Evolutionary conservation across 30 jellyfish, hydroid and myxozoan genomes (phyloP).

Genomic region (Nemopilema nomurai): DNA sequence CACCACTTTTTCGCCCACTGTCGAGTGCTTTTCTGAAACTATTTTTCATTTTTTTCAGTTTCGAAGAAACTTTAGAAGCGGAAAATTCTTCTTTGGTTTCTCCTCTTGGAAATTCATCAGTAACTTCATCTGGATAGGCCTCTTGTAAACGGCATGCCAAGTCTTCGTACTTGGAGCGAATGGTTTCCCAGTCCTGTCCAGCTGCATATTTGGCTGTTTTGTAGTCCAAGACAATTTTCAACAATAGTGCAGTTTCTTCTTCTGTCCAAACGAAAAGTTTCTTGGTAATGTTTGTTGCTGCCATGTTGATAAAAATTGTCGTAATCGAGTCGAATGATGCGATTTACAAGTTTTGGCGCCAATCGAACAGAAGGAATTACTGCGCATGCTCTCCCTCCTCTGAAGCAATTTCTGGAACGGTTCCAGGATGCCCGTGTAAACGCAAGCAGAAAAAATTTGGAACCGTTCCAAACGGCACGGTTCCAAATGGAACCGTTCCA

Average conservation of each 20-base stretch:
- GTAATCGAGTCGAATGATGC: constrained; percentile 23
- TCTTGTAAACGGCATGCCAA: constrained; percentile 1
- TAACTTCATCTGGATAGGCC: constrained; percentile 8
- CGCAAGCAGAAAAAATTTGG: neutral
- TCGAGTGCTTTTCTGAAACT: constrained; percentile 44
- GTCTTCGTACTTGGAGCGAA: constrained; percentile 24
- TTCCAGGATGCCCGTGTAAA: neutral
- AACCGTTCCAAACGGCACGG: neutral
- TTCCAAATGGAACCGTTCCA: neutral
- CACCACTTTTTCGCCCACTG: constrained; percentile 39
- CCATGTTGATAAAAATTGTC: constrained; percentile 10
- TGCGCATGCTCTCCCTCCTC: neutral
- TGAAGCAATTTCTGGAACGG: neutral
- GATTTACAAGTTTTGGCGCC: constrained; percentile 26
- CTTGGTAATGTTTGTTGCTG: constrained; percentile 4
- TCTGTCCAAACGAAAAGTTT: constrained; percentile 21
- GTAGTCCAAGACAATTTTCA: constrained; percentile 13
- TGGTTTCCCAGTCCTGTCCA: constrained; percentile 37
- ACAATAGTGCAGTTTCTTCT: constrained; percentile 36
- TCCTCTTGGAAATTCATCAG: constrained; percentile 24
- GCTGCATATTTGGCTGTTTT: constrained; percentile 17
- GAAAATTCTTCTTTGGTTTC: constrained; percentile 6
- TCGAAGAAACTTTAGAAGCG: constrained; percentile 7
- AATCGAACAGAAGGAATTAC: constrained; percentile 19
- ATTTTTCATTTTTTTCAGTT: constrained; percentile 13